Evolutionary conservation across 2,888 invertebrate genomes (phyloP).

Genomic region (Polyommatus iphigenia): DNA sequence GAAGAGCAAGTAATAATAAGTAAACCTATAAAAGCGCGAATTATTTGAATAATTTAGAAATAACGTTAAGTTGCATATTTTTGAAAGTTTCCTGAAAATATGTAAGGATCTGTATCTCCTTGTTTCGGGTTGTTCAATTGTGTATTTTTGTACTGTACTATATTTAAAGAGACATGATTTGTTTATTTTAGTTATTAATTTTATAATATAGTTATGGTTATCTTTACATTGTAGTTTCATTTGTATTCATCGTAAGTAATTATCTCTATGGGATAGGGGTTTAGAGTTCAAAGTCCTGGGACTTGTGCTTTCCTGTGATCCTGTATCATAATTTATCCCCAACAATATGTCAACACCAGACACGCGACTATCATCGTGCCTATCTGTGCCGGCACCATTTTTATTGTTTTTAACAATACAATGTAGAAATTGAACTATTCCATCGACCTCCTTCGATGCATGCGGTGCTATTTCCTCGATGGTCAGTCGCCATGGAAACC

Average conservation of each 20-base stretch:
- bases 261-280: not conserved
- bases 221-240: not conserved
- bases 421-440: conserved; percentile 14
- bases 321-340: conserved; percentile 32
- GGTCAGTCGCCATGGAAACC: conserved; percentile 66
- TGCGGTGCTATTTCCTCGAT: conserved; percentile 30
- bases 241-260: not conserved
- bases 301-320: not conserved
- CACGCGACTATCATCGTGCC: conserved; percentile 44
- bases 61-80: conserved; percentile 3
- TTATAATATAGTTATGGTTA: conserved; percentile 28
- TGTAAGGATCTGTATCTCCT: not conserved
- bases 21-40: not conserved
- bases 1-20: not conserved
- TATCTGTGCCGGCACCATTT: conserved; percentile 48
- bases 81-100: not conserved
- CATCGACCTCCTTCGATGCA: not conserved
- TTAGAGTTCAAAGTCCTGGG: not conserved
- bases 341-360: conserved; percentile 44
- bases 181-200: conserved; percentile 32
- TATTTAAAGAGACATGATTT: conserved; percentile 28
- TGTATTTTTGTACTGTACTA: conserved; percentile 52
- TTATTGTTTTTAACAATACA: conserved; percentile 42
- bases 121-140: conserved; percentile 50
- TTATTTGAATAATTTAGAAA: conserved; percentile 3